Evolutionary conservation across 2,113 vertebrate species (phyloP).

Genomic region (Rhea americana): DNA sequence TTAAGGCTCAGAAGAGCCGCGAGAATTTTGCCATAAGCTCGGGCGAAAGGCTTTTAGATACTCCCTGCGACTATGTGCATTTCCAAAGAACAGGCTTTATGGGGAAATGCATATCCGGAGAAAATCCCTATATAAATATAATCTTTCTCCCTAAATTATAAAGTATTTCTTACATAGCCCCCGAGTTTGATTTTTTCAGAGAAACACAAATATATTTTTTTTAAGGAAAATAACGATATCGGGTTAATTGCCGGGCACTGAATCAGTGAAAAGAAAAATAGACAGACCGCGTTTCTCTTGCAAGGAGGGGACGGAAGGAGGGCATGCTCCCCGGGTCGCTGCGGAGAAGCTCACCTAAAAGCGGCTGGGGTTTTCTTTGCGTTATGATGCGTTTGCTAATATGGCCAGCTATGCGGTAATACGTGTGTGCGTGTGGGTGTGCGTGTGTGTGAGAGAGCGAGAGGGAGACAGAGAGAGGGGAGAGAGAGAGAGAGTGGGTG

Average conservation of each 20-base stretch:
- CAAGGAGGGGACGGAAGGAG: background rate
- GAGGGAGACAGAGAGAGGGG: background rate
- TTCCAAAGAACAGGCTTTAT: background rate
- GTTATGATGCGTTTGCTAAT: constrained; percentile 63
- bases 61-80: background rate
- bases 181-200: no score
- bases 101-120: background rate
- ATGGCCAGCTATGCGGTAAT: constrained; percentile 66
- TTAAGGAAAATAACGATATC: background rate
- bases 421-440: constrained; percentile 60
- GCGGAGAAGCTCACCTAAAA: constrained; percentile 16
- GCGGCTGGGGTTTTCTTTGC: constrained; percentile 65
- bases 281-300: background rate
- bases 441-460: background rate
- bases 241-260: background rate
- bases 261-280: background rate
- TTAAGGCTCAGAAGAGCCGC: constrained; percentile 3
- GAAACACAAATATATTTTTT: background rate
- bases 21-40: constrained; percentile 33
- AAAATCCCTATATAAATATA: background rate
- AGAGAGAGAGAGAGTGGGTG: constrained; percentile 72
- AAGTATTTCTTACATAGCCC: background rate
- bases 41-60: background rate
- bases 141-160: background rate
- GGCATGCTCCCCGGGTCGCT: background rate